Evolutionary conservation across 2,888 invertebrate species (phyloP).

Genomic region (Caradrina kadenii): DNA sequence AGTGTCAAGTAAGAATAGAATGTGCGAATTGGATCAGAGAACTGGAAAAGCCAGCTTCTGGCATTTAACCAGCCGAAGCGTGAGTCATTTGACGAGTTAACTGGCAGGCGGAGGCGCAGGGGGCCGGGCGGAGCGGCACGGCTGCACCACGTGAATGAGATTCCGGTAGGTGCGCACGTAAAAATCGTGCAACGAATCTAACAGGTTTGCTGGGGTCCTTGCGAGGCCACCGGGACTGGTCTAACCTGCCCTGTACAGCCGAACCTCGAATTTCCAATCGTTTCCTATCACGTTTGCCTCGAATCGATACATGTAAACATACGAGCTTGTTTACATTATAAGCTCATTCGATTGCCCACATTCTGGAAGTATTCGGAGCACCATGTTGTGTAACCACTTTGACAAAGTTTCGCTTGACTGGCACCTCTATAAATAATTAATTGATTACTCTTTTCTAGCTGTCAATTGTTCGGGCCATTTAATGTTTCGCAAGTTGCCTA

Average conservation of each 20-base stretch:
- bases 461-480: constrained; percentile 83
- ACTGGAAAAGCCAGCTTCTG: constrained; percentile 90
- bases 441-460: constrained; percentile 80
- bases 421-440: constrained; percentile 83
- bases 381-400: constrained; percentile 71
- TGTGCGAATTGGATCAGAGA: constrained; percentile 87
- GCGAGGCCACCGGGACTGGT: constrained; percentile 90
- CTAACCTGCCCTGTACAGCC: constrained; percentile 89
- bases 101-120: constrained; percentile 80
- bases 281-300: constrained; percentile 86
- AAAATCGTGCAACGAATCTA: constrained; percentile 91
- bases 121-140: constrained; percentile 77
- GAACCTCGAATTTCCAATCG: constrained; percentile 88
- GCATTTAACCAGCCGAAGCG: constrained; percentile 87
- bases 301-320: constrained; percentile 76
- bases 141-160: constrained; percentile 89
- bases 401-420: constrained; percentile 73
- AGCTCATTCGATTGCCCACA: constrained; percentile 59
- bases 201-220: constrained; percentile 91
- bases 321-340: constrained; percentile 73
- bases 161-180: constrained; percentile 91
- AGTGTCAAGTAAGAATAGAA: constrained; percentile 79
- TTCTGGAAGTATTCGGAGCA: constrained; percentile 59
- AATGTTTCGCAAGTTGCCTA: constrained; percentile 84
- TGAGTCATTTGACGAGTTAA: constrained; percentile 90